Conservation (phyloP, 2,797 vertebrate species). For the Bryconaethiops microstoma region DNA sequence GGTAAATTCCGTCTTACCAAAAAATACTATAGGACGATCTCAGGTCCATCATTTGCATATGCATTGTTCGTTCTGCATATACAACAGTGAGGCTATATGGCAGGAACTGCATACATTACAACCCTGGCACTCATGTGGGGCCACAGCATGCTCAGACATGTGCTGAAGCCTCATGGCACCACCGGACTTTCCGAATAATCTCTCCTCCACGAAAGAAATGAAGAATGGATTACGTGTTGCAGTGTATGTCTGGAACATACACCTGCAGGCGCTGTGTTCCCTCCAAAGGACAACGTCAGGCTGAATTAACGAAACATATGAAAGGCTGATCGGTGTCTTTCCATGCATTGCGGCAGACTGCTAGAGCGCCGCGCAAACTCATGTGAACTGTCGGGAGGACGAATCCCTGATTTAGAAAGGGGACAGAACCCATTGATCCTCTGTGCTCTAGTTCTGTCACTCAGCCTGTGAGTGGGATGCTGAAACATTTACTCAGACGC, state of each 20-base stretch:
- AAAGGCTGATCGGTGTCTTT: conserved; percentile 9
- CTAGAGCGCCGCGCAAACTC: conserved; percentile 12
- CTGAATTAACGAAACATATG: conserved; percentile 18
- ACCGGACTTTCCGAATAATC: conserved; percentile 13
- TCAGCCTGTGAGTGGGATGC: conserved; percentile 50
- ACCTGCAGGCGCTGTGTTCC: conserved; percentile 22
- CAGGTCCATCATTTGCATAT: conserved; percentile 27
- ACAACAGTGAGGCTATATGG: not conserved
- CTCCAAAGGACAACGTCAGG: not conserved
- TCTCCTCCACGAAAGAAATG: conserved; percentile 5
- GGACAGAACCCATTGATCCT: conserved; percentile 53
- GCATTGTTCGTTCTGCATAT: conserved; percentile 10
- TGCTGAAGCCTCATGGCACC: not conserved
- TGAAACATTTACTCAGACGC: conserved; percentile 51
- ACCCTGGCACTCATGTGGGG: not conserved
- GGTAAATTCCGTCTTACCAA: conserved; percentile 42
- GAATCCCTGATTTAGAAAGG: conserved; percentile 39
- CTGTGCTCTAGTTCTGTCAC: conserved; percentile 58
- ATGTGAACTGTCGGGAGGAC: conserved; percentile 19
- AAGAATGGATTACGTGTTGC: conserved; percentile 26
- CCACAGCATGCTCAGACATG: not conserved
- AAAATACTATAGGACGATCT: conserved; percentile 25
- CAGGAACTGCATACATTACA: conserved; percentile 9
- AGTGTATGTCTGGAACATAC: conserved; percentile 23
- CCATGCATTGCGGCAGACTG: conserved; percentile 10